Evolutionary conservation across 2,888 invertebrate genomes (phyloP).

Genomic region (Scrobipalpa costella): DNA sequence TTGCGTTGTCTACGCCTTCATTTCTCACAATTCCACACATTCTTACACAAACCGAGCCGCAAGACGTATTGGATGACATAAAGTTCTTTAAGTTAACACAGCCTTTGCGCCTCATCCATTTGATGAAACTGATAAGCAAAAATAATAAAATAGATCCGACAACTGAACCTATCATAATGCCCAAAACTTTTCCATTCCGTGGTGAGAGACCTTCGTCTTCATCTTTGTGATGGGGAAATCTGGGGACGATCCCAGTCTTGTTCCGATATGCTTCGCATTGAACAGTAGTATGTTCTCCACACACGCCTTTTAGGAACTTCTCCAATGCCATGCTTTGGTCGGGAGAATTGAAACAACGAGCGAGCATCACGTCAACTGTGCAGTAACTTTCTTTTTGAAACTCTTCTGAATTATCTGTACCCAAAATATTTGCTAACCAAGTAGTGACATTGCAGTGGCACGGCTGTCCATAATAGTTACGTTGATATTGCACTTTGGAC

Average conservation of each 20-base stretch:
- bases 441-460: conserved; percentile 83
- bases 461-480: conserved; percentile 83
- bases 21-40: conserved; percentile 67
- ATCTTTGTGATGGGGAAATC: conserved; percentile 66
- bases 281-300: conserved; percentile 74
- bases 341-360: conserved; percentile 83
- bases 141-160: conserved; percentile 77
- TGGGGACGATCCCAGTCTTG: conserved; percentile 61
- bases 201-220: conserved; percentile 47
- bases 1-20: conserved; percentile 78
- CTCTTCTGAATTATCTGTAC: conserved; percentile 58
- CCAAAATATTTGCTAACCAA: conserved; percentile 79
- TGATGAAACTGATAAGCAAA: conserved; percentile 76
- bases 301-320: conserved; percentile 83
- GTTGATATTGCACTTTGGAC: conserved; percentile 75
- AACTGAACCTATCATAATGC: conserved; percentile 78
- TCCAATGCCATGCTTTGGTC: conserved; percentile 83
- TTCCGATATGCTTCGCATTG: conserved; percentile 80
- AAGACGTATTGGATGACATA: conserved; percentile 62
- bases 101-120: conserved; percentile 81
- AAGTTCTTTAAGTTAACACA: conserved; percentile 68
- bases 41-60: conserved; percentile 61
- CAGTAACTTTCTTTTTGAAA: conserved; percentile 82
- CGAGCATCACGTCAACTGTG: conserved; percentile 79
- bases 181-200: conserved; percentile 67